Evolutionary conservation across 2,797 vertebrate genomes (phyloP).

Genomic region (Trichosurus vulpecula): DNA sequence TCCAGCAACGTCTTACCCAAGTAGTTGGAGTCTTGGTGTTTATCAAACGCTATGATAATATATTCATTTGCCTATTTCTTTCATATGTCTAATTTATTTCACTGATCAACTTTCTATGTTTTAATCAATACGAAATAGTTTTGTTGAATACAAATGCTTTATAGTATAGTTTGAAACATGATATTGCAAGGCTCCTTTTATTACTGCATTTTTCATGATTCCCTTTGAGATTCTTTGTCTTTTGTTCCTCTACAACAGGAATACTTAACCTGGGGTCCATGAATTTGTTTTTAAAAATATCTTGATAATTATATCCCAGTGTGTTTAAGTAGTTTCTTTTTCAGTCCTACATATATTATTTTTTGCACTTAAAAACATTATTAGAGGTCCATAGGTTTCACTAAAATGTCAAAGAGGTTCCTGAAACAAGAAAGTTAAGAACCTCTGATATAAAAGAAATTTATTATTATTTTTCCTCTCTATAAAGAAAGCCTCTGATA

Average conservation of each 20-base stretch:
- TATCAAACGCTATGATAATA: not conserved
- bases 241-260: not conserved
- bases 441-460: not conserved
- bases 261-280: not conserved
- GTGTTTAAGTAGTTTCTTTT: not conserved
- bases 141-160: not conserved
- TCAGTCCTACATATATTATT: not conserved
- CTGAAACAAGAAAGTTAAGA: not conserved
- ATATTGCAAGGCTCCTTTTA: not conserved
- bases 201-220: not conserved
- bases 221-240: not conserved
- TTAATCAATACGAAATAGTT: not conserved
- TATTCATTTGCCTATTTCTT: not conserved
- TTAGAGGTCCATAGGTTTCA: not conserved
- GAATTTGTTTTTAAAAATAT: not conserved
- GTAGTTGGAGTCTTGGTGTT: not conserved
- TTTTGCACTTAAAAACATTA: not conserved
- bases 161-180: not conserved
- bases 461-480: not conserved
- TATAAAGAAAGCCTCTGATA: not conserved
- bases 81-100: not conserved
- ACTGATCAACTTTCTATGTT: not conserved
- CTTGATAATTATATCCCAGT: not conserved
- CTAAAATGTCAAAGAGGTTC: not conserved
- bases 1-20: not conserved